Conservation (phyloP, 2,113 vertebrate species). For the Pygathrix nemaeus region DNA sequence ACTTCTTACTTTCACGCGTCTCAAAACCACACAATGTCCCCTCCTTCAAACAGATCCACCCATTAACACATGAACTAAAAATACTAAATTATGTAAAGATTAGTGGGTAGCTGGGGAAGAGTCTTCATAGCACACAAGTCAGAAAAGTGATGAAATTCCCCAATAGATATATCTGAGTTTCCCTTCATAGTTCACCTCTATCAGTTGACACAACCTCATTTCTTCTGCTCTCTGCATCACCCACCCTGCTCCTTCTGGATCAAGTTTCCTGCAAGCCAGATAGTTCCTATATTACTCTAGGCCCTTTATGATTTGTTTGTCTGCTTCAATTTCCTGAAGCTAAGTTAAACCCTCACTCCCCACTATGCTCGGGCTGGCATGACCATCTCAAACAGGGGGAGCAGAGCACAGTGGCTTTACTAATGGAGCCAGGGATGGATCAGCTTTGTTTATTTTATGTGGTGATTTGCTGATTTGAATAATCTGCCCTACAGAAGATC, state of each 20-base stretch:
- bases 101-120: background rate
- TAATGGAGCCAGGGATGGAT: background rate
- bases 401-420: background rate
- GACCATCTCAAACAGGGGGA: background rate
- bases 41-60: background rate
- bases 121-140: background rate
- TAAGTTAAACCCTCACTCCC: background rate
- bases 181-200: background rate
- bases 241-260: background rate
- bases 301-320: background rate
- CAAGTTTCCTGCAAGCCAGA: background rate
- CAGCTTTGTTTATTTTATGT: background rate
- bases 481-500: background rate
- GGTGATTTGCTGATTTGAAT: slow-evolving; percentile 27
- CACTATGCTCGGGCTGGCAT: background rate
- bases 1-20: background rate
- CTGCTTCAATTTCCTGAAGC: background rate
- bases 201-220: background rate
- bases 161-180: background rate
- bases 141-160: background rate
- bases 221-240: background rate
- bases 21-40: background rate
- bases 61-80: background rate
- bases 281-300: background rate
- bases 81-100: background rate